These are phyloP conservation scores for Sorex maritimensis DNA, from an alignment of 2,797 vertebrate genomes.

Conservation along the genomic window DNA sequence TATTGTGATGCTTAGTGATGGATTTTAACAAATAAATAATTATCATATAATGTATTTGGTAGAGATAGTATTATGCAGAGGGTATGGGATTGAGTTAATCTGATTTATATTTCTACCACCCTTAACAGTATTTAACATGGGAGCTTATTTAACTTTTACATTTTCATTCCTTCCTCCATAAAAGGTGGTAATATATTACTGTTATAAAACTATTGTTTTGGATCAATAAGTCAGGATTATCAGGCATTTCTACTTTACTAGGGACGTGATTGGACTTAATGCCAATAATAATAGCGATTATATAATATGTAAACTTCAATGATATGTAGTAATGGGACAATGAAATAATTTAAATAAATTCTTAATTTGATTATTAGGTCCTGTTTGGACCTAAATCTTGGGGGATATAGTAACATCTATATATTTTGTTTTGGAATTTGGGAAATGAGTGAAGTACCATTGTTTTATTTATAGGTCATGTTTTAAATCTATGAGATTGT, in stretches of 20 bases:
- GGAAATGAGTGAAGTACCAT: constrained; percentile 2
- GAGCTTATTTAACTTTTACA: constrained; percentile 26
- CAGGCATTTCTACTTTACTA: background rate
- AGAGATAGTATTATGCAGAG: background rate
- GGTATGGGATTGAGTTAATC: background rate
- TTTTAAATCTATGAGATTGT: background rate
- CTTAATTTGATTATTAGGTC: background rate
- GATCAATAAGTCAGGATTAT: background rate
- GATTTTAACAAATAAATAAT: constrained; percentile 5
- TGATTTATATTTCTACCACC: constrained; percentile 31
- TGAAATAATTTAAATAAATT: constrained; percentile 32
- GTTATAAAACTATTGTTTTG: background rate
- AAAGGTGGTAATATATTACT: background rate
- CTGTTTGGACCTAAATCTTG: background rate
- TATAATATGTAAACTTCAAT: background rate
- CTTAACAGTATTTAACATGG: background rate
- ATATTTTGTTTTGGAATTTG: constrained; percentile 26
- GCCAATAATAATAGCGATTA: constrained; percentile 4
- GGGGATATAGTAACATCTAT: constrained; percentile 13
- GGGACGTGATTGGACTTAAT: background rate
- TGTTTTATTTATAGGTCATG: background rate
- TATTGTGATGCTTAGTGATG: background rate
- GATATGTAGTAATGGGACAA: background rate
- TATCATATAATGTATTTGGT: background rate
- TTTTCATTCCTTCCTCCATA: background rate